Base-by-base conservation (phyloP, 2,113 vertebrate genomes). In the Natator depressus region DNA sequence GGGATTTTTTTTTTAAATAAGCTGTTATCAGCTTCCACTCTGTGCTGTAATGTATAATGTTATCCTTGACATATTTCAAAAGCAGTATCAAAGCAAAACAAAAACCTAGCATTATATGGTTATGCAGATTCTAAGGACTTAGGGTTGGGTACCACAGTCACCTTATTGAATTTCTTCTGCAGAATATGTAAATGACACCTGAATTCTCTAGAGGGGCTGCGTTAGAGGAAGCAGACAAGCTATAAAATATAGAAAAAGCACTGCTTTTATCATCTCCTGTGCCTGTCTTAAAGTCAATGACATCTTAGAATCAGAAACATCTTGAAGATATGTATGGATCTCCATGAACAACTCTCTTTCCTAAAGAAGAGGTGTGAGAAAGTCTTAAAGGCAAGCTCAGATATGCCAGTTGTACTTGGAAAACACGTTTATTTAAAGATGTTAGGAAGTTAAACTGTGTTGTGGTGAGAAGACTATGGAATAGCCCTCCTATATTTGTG, bases 381-480 rank as follows among this genome's bases (percentile, higher is more conserved):
- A 47, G 42, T 78, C 75, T 78, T 78, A 47, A 78, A 78, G 25
- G 12, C 35, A 69, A n/a, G 62, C 62, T 72, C 65, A 72, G 62
- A 13, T 25, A 78, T 27, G 25, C 25, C 25, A 78, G 10, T 16
- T 78, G 75, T 47, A 46, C 7, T 14, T 78, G 75, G 25, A 47
- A 78, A 47, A 78, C 6, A 38, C 22, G 22, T 75, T 75, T 75
- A 38, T 57, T 11, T 12, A 54, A 19, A 55, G 65, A 47, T 16
- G 31, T 10, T 35, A 6, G 69, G 35, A 54, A 6, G 5, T 49
- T 50, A 6, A 81, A 11, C 12, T 54, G 20, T 49, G 75, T 0
- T 55, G 53, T 59, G 3, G 47, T 47, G 0, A 0, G 31, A 65
- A 31, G 78, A 53, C 9, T 42, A 6, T 0, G 5, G 53, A 84